Evolutionary conservation across 2,888 invertebrate genomes (phyloP).

Genomic region (Vanessa cardui): DNA sequence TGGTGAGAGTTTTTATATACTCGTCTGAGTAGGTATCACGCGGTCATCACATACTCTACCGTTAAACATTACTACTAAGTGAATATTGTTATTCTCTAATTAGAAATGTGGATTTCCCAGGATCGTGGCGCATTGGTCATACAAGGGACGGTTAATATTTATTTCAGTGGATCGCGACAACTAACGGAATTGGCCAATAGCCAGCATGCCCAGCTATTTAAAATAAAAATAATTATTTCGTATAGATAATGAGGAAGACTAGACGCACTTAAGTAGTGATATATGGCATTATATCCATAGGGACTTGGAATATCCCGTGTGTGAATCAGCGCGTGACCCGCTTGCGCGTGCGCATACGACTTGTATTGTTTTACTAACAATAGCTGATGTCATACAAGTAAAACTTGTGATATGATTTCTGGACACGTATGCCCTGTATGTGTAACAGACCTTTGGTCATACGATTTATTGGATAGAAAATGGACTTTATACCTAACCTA

Average conservation of each 20-base stretch:
- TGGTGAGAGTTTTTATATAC: too few relatives aligned
- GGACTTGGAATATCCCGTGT: constrained; percentile 55
- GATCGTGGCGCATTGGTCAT: too few relatives aligned
- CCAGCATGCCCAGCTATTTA: too few relatives aligned
- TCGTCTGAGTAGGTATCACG: too few relatives aligned
- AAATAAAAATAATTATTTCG: too few relatives aligned
- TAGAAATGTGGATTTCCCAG: too few relatives aligned
- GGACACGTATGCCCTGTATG: constrained; percentile 42
- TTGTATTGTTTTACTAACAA: constrained; percentile 68
- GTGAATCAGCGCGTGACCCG: constrained; percentile 72
- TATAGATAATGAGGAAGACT: neutral
- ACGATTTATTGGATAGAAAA: neutral
- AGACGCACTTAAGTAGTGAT: neutral
- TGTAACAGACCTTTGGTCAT: constrained; percentile 12
- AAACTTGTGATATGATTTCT: constrained; percentile 54
- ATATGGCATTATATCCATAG: constrained; percentile 29
- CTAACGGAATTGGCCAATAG: too few relatives aligned
- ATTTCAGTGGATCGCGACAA: too few relatives aligned
- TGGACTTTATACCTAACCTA: neutral
- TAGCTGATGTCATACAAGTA: constrained; percentile 69
- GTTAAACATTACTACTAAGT: too few relatives aligned
- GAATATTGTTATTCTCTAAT: too few relatives aligned
- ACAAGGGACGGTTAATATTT: too few relatives aligned
- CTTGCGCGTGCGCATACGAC: constrained; percentile 55
- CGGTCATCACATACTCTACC: too few relatives aligned